phyloP scores from a whole-genome alignment of 1,140 invertebrate genomes.

The Sinonovacula constricta region DNA sequence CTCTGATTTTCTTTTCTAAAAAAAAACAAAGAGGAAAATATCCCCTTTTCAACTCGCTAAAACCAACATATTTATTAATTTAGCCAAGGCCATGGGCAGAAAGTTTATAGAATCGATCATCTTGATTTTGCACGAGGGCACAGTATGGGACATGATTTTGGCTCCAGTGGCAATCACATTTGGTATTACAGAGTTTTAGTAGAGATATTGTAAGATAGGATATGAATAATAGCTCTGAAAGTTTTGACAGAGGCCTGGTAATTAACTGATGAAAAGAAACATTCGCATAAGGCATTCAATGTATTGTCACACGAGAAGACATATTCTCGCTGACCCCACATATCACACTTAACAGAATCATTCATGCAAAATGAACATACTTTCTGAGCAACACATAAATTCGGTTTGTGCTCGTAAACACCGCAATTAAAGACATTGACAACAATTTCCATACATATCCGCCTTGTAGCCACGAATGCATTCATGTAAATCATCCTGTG shows the following conservation, averaged over 20 bases:
- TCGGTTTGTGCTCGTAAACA: conserved; percentile 12
- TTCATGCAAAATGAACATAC: conserved; percentile 14
- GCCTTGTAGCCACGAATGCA: background rate
- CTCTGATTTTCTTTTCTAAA: conserved; percentile 1
- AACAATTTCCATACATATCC: conserved; percentile 15
- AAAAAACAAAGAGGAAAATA: conserved; percentile 40
- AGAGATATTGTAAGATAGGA: conserved; percentile 35
- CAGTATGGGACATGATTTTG: conserved; percentile 7
- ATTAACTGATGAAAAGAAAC: conserved; percentile 16
- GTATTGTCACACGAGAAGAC: background rate
- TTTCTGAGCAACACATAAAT: conserved; percentile 1
- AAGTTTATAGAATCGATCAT: conserved; percentile 35
- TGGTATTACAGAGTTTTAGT: conserved; percentile 27
- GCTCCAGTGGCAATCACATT: conserved; percentile 16
- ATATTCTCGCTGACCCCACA: conserved; percentile 1
- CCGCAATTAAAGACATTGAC: background rate
- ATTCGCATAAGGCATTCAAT: background rate
- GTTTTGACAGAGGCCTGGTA: conserved; percentile 8
- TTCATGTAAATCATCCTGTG: conserved; percentile 16
- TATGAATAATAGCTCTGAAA: conserved; percentile 42
- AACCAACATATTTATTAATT: conserved; percentile 14
- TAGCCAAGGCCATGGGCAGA: conserved; percentile 27
- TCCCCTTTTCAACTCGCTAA: conserved; percentile 34
- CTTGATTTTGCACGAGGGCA: conserved; percentile 5
- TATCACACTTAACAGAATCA: conserved; percentile 1